Percentiles rank a stretch among this genome's conserved stretches.
phyloP scores from a whole-genome alignment of 2,888 invertebrate genomes.

The Hymenopus coronatus region DNA sequence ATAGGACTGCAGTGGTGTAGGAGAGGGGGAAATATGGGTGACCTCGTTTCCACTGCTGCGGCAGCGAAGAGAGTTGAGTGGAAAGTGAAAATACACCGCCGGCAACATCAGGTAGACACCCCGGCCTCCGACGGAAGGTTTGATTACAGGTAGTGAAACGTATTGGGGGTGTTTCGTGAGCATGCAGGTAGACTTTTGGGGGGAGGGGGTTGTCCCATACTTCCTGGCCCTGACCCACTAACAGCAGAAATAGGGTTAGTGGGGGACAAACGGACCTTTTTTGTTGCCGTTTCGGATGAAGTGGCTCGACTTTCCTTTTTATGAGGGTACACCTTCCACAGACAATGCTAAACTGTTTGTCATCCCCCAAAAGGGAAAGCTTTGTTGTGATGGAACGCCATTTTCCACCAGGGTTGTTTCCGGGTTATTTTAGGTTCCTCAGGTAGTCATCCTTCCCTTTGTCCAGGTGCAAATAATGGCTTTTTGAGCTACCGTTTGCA shows the following conservation, averaged over 20 bases:
- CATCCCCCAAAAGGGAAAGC: background rate
- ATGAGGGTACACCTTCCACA: background rate
- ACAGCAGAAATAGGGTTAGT: background rate
- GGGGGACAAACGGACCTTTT: background rate
- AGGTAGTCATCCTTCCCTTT: background rate
- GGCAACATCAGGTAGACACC: background rate
- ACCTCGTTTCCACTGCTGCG: conserved; percentile 18
- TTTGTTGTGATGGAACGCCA: background rate
- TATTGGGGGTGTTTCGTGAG: background rate
- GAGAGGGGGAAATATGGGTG: conserved; percentile 27
- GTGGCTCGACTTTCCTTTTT: conserved; percentile 23
- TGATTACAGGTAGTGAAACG: background rate
- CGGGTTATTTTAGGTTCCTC: background rate
- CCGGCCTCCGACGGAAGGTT: background rate
- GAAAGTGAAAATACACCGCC: background rate
- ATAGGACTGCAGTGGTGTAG: background rate
- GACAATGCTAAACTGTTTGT: background rate
- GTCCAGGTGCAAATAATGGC: background rate
- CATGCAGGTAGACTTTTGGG: background rate
- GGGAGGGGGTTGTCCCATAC: background rate
- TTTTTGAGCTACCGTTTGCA: background rate
- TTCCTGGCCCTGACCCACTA: conserved; percentile 23
- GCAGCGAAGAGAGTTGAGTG: conserved; percentile 17
- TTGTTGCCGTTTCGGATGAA: background rate
- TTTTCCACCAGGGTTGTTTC: background rate